phyloP scores from a whole-genome alignment of 2,113 vertebrate genomes.

The Dinomys branickii region DNA sequence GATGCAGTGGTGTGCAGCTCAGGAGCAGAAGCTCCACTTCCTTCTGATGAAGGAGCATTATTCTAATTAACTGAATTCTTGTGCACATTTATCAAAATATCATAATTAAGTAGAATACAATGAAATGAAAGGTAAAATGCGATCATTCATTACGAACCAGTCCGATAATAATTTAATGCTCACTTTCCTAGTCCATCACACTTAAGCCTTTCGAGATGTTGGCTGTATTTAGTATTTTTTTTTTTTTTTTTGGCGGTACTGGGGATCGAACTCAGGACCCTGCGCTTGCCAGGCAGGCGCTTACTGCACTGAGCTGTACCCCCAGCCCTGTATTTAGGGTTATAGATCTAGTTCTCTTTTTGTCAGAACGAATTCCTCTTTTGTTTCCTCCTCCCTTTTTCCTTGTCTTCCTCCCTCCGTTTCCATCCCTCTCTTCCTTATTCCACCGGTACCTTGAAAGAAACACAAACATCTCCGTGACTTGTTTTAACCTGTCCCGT shows the following conservation, averaged over 20 bases:
- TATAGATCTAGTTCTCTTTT: background rate
- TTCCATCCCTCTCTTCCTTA: background rate
- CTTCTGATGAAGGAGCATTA: background rate
- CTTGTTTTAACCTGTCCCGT: conserved; percentile 13
- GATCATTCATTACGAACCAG: background rate
- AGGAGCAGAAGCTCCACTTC: background rate
- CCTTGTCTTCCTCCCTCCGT: background rate
- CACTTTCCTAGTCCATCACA: background rate
- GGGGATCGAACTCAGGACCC: too few species aligned
- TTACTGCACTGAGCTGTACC: too few species aligned
- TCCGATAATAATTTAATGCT: background rate
- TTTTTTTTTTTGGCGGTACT: too few species aligned
- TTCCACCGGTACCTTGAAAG: background rate
- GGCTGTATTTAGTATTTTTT: background rate
- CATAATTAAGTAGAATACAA: background rate
- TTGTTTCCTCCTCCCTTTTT: background rate
- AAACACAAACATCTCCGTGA: background rate
- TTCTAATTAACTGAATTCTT: background rate
- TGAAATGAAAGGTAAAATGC: background rate
- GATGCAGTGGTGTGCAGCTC: background rate
- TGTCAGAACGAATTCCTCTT: background rate
- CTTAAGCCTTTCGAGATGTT: background rate
- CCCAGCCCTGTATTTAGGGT: background rate
- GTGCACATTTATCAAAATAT: background rate
- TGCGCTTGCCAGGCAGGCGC: too few species aligned